Percentiles rank a stretch among this genome's conserved stretches.
phyloP scores from a whole-genome alignment of 2,113 vertebrate genomes.

The Ictidomys tridecemlineatus region DNA sequence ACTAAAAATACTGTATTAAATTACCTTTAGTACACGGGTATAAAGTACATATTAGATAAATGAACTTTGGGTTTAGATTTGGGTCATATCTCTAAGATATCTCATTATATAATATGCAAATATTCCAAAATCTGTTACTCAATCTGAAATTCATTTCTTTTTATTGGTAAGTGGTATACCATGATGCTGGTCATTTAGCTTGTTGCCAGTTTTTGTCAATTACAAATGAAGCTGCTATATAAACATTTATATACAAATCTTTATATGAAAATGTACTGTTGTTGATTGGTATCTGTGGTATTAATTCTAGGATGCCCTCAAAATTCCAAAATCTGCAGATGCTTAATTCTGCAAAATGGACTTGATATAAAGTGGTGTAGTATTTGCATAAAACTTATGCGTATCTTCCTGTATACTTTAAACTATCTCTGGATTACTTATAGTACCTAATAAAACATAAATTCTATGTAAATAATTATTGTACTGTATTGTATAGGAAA shows the following conservation, averaged over 20 bases:
- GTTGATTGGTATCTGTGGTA: background rate
- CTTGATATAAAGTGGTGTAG: background rate
- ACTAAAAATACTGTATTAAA: slow-evolving; percentile 4
- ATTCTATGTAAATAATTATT: background rate
- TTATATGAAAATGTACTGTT: background rate
- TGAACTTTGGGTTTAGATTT: background rate
- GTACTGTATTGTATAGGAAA: background rate
- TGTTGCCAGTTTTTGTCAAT: slow-evolving; percentile 17
- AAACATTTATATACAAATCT: background rate
- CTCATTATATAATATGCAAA: background rate
- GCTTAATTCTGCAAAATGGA: background rate
- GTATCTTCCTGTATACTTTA: background rate
- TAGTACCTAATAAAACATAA: background rate
- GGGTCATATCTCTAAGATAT: background rate
- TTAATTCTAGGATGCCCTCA: background rate
- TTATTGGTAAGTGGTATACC: background rate
- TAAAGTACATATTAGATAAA: background rate
- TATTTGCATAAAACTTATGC: background rate
- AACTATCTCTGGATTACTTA: background rate
- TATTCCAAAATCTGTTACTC: slow-evolving; percentile 13
- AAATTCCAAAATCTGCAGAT: background rate
- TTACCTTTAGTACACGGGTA: background rate
- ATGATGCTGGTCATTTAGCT: slow-evolving; percentile 1
- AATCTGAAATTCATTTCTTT: background rate
- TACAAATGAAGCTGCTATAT: slow-evolving; percentile 34